Evolutionary conservation across 2,797 vertebrate species (phyloP).

Genomic region (Phrynocephalus guinanensis): DNA sequence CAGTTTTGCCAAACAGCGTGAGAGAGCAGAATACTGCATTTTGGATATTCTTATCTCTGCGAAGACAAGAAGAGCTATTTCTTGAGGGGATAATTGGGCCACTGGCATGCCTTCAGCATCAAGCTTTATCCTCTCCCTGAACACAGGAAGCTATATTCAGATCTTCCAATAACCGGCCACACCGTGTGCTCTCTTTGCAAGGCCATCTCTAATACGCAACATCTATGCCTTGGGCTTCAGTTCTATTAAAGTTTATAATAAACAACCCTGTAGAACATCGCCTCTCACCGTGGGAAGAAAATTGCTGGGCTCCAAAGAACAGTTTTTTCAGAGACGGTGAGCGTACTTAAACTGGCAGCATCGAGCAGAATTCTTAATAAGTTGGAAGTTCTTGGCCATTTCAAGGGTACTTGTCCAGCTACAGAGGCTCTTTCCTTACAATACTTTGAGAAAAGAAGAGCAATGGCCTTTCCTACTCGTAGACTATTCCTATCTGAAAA

Average conservation of each 20-base stretch:
- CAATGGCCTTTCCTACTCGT: slow-evolving; percentile 44
- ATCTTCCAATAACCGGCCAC: slow-evolving; percentile 25
- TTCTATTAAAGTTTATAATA: slow-evolving; percentile 45
- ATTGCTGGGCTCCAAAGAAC: slow-evolving; percentile 45
- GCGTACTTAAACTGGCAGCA: slow-evolving; percentile 24
- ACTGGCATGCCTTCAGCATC: slow-evolving; percentile 20
- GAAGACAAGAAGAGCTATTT: slow-evolving; percentile 25
- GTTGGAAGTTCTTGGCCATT: slow-evolving; percentile 41
- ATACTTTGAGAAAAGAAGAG: slow-evolving; percentile 55
- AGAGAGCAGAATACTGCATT: slow-evolving; percentile 2
- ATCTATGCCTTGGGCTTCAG: slow-evolving; percentile 33
- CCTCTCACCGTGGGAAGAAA: slow-evolving; percentile 40
- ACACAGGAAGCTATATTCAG: background rate
- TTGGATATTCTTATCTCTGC: slow-evolving; percentile 41
- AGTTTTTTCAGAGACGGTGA: slow-evolving; percentile 34
- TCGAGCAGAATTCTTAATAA: slow-evolving; percentile 39
- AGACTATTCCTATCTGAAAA: slow-evolving; percentile 46
- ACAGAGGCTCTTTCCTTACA: slow-evolving; percentile 46
- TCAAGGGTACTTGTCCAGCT: slow-evolving; percentile 50
- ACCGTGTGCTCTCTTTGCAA: background rate
- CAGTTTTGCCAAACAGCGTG: slow-evolving; percentile 1
- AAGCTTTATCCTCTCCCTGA: slow-evolving; percentile 26
- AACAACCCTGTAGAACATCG: slow-evolving; percentile 53
- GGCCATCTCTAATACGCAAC: background rate
- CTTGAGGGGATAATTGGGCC: slow-evolving; percentile 21